A percentile compares a stretch with the other conserved stretches of the same genome.
These are phyloP conservation scores for Tetheella fluctuosa DNA, from an alignment of 2,888 invertebrate species.

Conservation along the genomic window DNA sequence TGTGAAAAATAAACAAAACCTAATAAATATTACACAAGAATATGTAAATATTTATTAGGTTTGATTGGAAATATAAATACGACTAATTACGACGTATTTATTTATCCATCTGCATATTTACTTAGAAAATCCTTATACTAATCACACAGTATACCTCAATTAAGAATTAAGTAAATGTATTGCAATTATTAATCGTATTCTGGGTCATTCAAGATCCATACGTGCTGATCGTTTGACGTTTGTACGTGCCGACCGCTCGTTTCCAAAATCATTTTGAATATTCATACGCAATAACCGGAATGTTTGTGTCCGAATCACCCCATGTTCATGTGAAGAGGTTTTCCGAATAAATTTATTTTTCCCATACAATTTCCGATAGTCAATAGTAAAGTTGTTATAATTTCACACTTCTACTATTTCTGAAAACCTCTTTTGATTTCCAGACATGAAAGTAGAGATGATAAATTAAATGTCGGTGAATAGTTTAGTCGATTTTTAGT, in stretches of 20 bases:
- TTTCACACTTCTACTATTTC: not conserved
- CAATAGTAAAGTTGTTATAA: not conserved
- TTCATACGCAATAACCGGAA: constrained; percentile 41
- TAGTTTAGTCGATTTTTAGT: too few relatives aligned
- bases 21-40: too few relatives aligned
- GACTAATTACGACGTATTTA: too few relatives aligned
- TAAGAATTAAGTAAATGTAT: too few relatives aligned
- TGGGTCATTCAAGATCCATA: too few relatives aligned
- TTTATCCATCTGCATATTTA: too few relatives aligned
- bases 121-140: too few relatives aligned
- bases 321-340: constrained; percentile 25
- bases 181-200: not conserved
- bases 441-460: not conserved
- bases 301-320: constrained; percentile 18
- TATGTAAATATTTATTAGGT: too few relatives aligned
- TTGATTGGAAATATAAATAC: too few relatives aligned
- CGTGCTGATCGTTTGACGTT: not conserved
- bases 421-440: not conserved
- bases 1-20: too few relatives aligned
- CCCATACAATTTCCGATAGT: constrained; percentile 10
- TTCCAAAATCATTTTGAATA: constrained; percentile 48
- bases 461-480: not conserved
- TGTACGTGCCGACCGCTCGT: constrained; percentile 26
- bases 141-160: too few relatives aligned
- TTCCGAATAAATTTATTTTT: constrained; percentile 12